phyloP scores from a whole-genome alignment of 2,797 vertebrate species.

The Sebastiscus albofasciatus region DNA sequence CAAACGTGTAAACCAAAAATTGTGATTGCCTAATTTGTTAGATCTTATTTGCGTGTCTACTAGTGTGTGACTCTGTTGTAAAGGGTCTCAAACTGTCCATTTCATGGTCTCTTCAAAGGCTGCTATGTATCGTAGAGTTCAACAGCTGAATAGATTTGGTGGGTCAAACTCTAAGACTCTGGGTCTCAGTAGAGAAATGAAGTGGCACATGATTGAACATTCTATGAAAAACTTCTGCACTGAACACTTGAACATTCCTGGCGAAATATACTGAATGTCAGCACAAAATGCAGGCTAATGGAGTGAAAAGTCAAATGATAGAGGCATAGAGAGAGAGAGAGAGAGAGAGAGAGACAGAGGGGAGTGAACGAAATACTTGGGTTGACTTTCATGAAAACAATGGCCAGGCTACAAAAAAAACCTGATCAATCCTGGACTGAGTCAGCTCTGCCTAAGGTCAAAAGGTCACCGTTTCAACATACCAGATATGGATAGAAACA shows the following conservation, averaged over 20 bases:
- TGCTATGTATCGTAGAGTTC: background rate
- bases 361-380: background rate
- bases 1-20: background rate
- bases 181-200: background rate
- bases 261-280: constrained; percentile 2
- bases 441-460: background rate
- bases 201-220: background rate
- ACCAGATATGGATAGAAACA: background rate
- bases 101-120: background rate
- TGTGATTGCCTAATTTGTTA: background rate
- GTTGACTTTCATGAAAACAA: background rate
- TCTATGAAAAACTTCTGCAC: background rate
- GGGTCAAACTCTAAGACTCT: background rate
- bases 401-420: background rate
- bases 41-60: background rate
- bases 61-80: background rate
- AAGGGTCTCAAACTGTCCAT: background rate
- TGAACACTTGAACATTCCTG: background rate
- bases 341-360: background rate
- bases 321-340: background rate
- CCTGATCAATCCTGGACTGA: background rate
- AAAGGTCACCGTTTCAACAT: background rate
- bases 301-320: constrained; percentile 18
- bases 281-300: constrained; percentile 25
- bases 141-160: background rate